Evolutionary conservation across 2,113 vertebrate species (phyloP), one percentile per base, ranked within the genome.

Genomic region (Tachysurus fulvidraco): DNA sequence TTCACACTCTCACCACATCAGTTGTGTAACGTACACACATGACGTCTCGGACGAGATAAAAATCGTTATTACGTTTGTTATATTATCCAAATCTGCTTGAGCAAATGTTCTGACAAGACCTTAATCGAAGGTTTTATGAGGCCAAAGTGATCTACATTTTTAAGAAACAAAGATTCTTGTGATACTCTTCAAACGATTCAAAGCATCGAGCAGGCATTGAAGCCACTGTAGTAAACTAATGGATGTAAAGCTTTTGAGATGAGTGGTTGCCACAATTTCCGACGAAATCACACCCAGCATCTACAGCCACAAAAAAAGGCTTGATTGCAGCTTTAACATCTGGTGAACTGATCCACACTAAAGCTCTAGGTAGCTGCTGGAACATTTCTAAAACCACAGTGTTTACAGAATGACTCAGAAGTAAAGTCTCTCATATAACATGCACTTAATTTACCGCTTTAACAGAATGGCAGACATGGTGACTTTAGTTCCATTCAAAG

Each of bases 171-270:
- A 25, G 50, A 41, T 83, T 12, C 9, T 19, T 82, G 41, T 14
- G 17, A 55, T 11, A n/a, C 9, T 52, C 71, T 57, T 50, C 0
- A 77, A 28, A 76, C 1, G 25, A 7, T 73, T 67, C 28, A 3
- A 50, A 9, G 55, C 36, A 50, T 36, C 59, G 74, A 25, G 44
- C 17, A 65, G 73, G 84, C 19, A 4, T 19, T 64, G 30, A 14
- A 8, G 25, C 10, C 50, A 13, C 21, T 50, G n/a, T 1, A 65
- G 59, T 5, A 41, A 28, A 16, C 28, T 85, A 76, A 65, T 79
- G 76, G n/a, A 80, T 41, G 74, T 44, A 65, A 52, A 41, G 62
- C 46, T 85, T 85, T 46, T 6, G 44, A 79, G 74, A 52, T 11
- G 1, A 62, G 25, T 46, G 55, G 74, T 60, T 74, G 11, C 46